Conservation (phyloP, 1,140 invertebrate species). For the Diorhabda sublineata region DNA sequence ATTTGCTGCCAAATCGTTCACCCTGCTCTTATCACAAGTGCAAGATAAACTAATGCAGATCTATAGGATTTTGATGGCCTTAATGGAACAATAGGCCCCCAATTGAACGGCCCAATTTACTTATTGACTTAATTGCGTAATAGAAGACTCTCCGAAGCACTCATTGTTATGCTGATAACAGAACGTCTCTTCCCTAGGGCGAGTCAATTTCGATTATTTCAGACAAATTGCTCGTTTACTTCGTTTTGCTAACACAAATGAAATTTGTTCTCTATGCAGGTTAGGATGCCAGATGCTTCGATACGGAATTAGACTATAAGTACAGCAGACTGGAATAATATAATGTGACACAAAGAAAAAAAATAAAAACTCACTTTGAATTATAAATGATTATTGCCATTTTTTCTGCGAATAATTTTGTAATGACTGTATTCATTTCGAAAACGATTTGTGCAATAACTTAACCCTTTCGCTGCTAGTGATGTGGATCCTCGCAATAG, state of each 20-base stretch:
- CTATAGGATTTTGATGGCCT: background rate
- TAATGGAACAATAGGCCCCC: background rate
- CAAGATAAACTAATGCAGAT: constrained; percentile 2
- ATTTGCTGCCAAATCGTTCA: background rate
- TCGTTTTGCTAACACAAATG: constrained; percentile 6
- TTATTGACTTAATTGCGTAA: constrained; percentile 12
- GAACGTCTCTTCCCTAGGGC: constrained; percentile 6
- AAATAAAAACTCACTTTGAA: no score
- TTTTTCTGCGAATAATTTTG: no score
- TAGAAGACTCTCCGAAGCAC: constrained; percentile 6
- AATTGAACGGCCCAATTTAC: constrained; percentile 14
- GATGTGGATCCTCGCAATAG: no score
- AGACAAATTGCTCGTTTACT: constrained; percentile 11
- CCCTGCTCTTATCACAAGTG: constrained; percentile 5
- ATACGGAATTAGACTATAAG: no score
- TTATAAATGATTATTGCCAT: no score
- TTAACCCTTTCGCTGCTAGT: no score
- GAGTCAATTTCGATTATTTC: constrained; percentile 10
- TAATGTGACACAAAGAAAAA: no score
- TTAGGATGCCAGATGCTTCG: no score
- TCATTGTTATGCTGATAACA: constrained; percentile 15
- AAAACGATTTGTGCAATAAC: no score
- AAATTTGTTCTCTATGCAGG: constrained; percentile 6
- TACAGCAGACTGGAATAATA: no score
- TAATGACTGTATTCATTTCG: no score